Evolutionary conservation across 2,888 invertebrate genomes (phyloP), one percentile per base, ranked within the genome.

Genomic region (Himalopsyche kuldschensis): DNA sequence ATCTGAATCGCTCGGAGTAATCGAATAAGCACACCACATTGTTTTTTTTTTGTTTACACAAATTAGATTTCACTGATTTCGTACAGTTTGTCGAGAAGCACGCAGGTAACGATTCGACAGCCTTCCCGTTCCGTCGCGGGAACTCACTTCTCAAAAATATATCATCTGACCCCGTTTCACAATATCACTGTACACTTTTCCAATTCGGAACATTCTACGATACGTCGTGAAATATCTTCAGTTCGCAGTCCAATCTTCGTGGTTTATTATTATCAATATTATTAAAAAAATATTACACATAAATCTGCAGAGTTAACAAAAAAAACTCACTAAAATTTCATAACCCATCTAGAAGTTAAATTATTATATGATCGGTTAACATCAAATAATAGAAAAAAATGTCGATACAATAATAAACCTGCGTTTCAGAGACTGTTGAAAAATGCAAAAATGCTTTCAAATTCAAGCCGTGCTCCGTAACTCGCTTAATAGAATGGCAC

Each of bases 211-310:
- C 78, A 84, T 82, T 75, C 69, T 32, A 46, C 32, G 24, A 82
- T 80, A 80, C 80, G 82, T 80, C 48, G 76, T 55, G 55, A 55
- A 63, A 76, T 83, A 78, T 84, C 48, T 24, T 79, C 75, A 78
- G 63, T 79, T 75, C 78, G 81, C 81, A 81, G 83, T 83, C 80
- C 75, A 80, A 55, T 55, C 55, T 55, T 82, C 55, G 63, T 69
- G 82, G 46, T 63, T 82, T 84, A 63, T 46, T 75, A 80, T 82
- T 85, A 82, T 15, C 41, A 41, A 41, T 85, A 77, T 47, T 55
- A 20, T 79, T 85, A 82, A 81, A 84, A 83, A 84, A 84, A 82
- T 81, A 84, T 83, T 85, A 83, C 81, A 81, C 63, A 84, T 82
- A 82, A 80, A 78, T 82, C 78, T 82, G 78, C 82, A 79, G 80